A percentile compares a stretch with the other conserved stretches of the same genome.
phyloP scores from a whole-genome alignment of 2,113 vertebrate genomes.

The Plecturocebus donacophilus region DNA sequence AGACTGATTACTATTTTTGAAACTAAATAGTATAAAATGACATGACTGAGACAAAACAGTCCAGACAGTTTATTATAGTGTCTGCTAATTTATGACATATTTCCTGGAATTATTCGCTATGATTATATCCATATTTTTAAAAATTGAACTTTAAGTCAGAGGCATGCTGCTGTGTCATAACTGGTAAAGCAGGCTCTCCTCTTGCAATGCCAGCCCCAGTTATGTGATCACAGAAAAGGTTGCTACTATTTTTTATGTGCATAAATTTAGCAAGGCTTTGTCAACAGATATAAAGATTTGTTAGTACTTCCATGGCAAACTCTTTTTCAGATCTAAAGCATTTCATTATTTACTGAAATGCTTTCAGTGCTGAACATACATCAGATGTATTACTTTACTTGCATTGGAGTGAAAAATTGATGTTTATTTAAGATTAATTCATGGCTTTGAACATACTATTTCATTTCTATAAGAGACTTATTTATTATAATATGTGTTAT shows the following conservation, averaged over 20 bases:
- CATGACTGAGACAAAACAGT: background rate
- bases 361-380: background rate
- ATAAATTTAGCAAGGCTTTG: background rate
- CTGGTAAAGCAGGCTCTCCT: background rate
- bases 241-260: background rate
- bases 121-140: background rate
- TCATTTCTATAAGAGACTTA: background rate
- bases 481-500: background rate
- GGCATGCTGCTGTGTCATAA: rapidly evolving
- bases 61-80: background rate
- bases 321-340: background rate
- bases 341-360: background rate
- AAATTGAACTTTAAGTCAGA: background rate
- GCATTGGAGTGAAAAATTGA: background rate
- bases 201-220: rapidly evolving
- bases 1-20: slow-evolving; percentile 29
- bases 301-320: background rate
- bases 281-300: background rate
- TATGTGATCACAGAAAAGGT: background rate
- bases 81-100: background rate
- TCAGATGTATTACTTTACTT: background rate
- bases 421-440: background rate
- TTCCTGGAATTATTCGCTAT: background rate
- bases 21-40: background rate
- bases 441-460: background rate